Evolutionary conservation across 2,113 vertebrate species (phyloP).

Genomic region (Leptosomus discolor): DNA sequence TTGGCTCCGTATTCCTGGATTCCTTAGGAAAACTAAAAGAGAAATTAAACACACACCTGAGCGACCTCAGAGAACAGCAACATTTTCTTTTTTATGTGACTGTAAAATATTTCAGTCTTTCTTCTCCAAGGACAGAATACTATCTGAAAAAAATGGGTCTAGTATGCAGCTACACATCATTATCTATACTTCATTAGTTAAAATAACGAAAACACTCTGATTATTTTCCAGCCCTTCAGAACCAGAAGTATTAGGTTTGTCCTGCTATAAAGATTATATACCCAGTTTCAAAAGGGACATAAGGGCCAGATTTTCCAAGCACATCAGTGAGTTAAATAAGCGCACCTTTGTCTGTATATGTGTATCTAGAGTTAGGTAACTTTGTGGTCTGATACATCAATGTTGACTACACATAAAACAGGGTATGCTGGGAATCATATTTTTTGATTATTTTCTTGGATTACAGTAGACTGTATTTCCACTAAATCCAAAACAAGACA

Average conservation of each 20-base stretch:
- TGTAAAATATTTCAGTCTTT: not conserved
- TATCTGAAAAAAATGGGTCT: not conserved
- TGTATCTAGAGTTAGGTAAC: not conserved
- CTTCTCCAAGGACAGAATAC: not conserved
- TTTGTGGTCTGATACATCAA: not conserved
- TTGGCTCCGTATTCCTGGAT: not conserved
- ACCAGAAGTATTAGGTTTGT: not conserved
- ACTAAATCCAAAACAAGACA: not conserved
- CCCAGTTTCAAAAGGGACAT: not conserved
- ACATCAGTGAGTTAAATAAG: not conserved
- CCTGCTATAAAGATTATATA: not conserved
- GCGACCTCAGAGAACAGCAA: fast-evolving
- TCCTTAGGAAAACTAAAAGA: too few relatives aligned
- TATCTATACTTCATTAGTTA: not conserved
- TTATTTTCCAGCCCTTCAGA: not conserved
- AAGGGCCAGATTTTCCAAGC: not conserved
- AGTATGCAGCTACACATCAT: not conserved
- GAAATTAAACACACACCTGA: not conserved
- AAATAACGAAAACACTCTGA: fast-evolving
- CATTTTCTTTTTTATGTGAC: not conserved
- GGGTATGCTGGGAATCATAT: not conserved
- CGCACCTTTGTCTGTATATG: not conserved
- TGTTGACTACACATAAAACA: not conserved
- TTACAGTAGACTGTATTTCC: not conserved
- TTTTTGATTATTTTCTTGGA: not conserved